phyloP scores from a whole-genome alignment of 2,113 vertebrate genomes.

The Cardinalis cardinalis region DNA sequence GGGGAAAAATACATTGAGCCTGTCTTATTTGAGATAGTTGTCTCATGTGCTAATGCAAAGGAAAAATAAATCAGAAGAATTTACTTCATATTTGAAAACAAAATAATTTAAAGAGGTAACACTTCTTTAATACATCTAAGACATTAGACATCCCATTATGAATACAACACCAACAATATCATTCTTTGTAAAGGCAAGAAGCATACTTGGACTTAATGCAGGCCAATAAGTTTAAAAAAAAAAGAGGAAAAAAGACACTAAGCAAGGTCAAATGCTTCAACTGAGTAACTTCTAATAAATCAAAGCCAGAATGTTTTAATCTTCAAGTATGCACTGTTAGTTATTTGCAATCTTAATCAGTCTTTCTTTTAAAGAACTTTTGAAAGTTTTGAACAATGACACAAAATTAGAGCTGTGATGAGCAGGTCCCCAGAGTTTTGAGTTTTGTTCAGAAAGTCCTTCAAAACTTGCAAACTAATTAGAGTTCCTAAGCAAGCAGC shows the following conservation, averaged over 20 bases:
- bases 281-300: conserved; percentile 7
- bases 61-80: not conserved
- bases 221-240: not conserved
- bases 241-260: not conserved
- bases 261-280: conserved; percentile 15
- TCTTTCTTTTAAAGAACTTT: conserved; percentile 12
- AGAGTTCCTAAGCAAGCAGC: not conserved
- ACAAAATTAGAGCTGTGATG: not conserved
- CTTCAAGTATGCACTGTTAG: not conserved
- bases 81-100: not conserved
- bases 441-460: conserved; percentile 44
- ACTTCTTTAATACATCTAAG: not conserved
- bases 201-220: not conserved
- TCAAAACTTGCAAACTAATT: conserved; percentile 44
- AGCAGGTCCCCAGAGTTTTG: conserved; percentile 14
- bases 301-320: not conserved
- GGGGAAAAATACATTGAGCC: not conserved
- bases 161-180: not conserved
- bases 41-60: not conserved
- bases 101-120: not conserved
- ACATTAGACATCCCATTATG: not conserved
- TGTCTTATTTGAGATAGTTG: not conserved
- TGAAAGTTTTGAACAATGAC: conserved; percentile 23
- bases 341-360: conserved; percentile 21
- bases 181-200: not conserved